Percentiles rank a stretch among this genome's conserved stretches.
Conservation (phyloP, 2,888 invertebrate genomes). For the Tenthredo distinguenda region DNA sequence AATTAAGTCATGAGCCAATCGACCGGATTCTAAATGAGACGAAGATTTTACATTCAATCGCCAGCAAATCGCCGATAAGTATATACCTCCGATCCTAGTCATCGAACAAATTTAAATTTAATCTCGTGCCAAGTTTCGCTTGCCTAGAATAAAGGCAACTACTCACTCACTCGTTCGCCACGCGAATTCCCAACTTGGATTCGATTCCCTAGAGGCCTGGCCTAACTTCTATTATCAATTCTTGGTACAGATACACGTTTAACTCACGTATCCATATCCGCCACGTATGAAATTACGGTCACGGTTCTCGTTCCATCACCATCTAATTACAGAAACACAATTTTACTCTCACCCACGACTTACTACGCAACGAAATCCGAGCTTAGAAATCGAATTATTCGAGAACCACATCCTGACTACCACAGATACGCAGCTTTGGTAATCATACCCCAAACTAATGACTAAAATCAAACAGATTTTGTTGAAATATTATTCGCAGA, state of each 20-base stretch:
- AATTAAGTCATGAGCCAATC: constrained; percentile 20
- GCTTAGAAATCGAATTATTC: not conserved
- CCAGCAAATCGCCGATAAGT: not conserved
- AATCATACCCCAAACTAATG: not conserved
- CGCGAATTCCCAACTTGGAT: constrained; percentile 5
- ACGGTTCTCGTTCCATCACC: not conserved
- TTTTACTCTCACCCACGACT: not conserved
- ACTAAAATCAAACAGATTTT: not conserved
- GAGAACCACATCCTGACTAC: not conserved
- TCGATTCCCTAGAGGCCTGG: not conserved
- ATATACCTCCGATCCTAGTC: not conserved
- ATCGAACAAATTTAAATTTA: constrained; percentile 39
- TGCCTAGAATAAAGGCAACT: constrained; percentile 13
- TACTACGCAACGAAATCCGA: not conserved
- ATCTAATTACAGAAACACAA: not conserved
- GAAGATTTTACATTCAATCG: constrained; percentile 8
- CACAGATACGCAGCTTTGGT: not conserved
- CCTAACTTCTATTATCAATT: not conserved
- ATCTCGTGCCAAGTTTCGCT: constrained; percentile 42
- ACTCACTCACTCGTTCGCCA: not conserved
- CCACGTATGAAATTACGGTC: not conserved
- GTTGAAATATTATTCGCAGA: not conserved
- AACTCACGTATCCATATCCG: not conserved
- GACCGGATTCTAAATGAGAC: not conserved
- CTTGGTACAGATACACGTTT: not conserved